Conservation (phyloP, 1,140 invertebrate species). For the Arion vulgaris region DNA sequence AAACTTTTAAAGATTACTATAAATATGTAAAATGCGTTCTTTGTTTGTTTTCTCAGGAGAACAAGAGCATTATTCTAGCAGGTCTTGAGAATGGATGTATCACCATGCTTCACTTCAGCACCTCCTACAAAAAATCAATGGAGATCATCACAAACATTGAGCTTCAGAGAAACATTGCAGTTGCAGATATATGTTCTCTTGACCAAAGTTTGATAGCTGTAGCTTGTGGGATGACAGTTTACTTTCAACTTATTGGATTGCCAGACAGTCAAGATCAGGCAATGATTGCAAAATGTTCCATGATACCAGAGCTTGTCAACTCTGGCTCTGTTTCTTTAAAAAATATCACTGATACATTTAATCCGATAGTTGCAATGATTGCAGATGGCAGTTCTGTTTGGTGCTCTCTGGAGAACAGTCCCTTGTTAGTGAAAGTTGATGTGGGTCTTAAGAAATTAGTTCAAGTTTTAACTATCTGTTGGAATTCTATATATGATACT, state of each 20-base stretch:
- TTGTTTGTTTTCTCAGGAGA: background rate
- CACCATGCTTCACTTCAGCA: background rate
- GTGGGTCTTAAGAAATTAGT: background rate
- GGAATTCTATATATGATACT: background rate
- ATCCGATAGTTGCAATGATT: background rate
- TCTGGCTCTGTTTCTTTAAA: background rate
- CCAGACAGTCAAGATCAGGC: background rate
- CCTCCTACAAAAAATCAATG: background rate
- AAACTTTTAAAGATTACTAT: too few species aligned
- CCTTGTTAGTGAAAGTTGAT: constrained; percentile 11
- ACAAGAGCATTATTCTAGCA: background rate
- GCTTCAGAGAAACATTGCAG: background rate
- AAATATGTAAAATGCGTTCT: too few species aligned
- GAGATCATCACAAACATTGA: background rate
- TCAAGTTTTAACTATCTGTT: background rate
- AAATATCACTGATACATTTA: background rate
- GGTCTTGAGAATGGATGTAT: constrained; percentile 18
- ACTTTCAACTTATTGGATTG: background rate
- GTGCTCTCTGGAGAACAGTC: background rate
- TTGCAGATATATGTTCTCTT: constrained; percentile 9
- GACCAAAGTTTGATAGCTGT: background rate
- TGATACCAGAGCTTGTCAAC: constrained; percentile 3
- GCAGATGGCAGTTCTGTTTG: background rate
- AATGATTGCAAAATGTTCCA: background rate
- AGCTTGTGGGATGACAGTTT: constrained; percentile 24